Percentiles rank a stretch among this genome's conserved stretches.
Conservation (phyloP, 2,113 vertebrate genomes). For the Oncorhynchus gorbuscha region DNA sequence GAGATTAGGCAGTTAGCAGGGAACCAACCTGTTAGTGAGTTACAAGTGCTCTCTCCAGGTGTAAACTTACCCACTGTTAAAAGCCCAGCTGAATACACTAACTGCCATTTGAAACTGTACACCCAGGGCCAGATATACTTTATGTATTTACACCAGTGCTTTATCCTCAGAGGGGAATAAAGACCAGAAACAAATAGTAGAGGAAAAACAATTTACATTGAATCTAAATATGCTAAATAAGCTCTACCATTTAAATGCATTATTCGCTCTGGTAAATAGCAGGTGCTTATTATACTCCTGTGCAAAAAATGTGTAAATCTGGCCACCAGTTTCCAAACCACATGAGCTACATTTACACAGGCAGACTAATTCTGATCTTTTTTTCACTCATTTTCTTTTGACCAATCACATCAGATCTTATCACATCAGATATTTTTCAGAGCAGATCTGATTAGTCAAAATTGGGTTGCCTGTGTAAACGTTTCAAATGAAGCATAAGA, state of each 20-base stretch:
- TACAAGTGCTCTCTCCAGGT: not conserved
- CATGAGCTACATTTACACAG: too few species aligned
- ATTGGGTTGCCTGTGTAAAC: too few species aligned
- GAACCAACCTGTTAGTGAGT: not conserved
- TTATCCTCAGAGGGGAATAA: not conserved
- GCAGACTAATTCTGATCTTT: too few species aligned
- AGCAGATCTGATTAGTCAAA: too few species aligned
- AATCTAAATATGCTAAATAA: not conserved
- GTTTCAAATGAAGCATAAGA: not conserved
- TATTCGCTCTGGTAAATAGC: too few species aligned
- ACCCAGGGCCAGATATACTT: not conserved
- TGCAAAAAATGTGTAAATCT: not conserved
- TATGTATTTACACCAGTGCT: not conserved
- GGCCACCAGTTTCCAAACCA: not conserved
- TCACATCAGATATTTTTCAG: too few species aligned
- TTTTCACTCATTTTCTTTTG: too few species aligned
- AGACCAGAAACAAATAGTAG: too few species aligned
- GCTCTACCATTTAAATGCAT: too few species aligned
- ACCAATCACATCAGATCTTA: too few species aligned
- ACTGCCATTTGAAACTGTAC: not conserved
- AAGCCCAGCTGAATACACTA: not conserved
- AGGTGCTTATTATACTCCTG: not conserved
- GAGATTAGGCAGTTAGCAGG: conserved; percentile 2
- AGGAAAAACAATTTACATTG: not conserved
- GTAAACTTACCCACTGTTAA: not conserved